A percentile compares a stretch with the other conserved stretches of the same genome.
phyloP scores from a whole-genome alignment of 64 coral and sea anemone species.

The Exaiptasia diaphana region DNA sequence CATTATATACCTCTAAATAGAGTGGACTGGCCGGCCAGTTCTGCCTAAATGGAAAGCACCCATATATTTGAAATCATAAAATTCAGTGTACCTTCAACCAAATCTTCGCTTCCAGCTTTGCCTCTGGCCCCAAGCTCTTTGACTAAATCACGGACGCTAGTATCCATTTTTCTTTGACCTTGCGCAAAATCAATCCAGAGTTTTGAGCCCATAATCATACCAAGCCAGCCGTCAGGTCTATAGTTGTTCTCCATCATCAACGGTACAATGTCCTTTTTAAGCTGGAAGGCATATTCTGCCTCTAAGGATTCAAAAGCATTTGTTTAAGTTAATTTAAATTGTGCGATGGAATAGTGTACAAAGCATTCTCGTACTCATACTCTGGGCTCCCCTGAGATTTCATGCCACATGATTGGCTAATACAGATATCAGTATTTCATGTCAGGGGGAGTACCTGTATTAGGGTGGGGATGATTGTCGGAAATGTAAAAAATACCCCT shows the following conservation, averaged over 20 bases:
- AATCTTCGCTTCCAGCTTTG: neutral
- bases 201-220: slow-evolving; percentile 77
- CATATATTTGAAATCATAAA: too few species aligned
- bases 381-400: too few species aligned
- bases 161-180: slow-evolving; percentile 28
- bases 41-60: too few species aligned
- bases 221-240: slow-evolving; percentile 70
- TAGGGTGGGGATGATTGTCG: too few species aligned
- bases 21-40: too few species aligned
- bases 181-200: slow-evolving; percentile 53
- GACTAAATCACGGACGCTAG: slow-evolving; percentile 9
- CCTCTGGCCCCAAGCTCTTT: slow-evolving; percentile 61
- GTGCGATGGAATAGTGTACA: too few species aligned
- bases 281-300: slow-evolving; percentile 70
- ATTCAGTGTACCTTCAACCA: neutral
- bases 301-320: slow-evolving; percentile 52
- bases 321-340: neutral
- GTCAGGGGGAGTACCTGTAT: too few species aligned
- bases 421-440: too few species aligned
- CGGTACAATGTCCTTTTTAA: slow-evolving; percentile 71
- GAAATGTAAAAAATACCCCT: too few species aligned
- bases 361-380: too few species aligned
- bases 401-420: too few species aligned
- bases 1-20: too few species aligned
- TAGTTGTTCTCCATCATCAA: slow-evolving; percentile 69